These are phyloP conservation scores for Lampris incognitus DNA, from an alignment of 2,113 vertebrate species.

Conservation along the genomic window DNA sequence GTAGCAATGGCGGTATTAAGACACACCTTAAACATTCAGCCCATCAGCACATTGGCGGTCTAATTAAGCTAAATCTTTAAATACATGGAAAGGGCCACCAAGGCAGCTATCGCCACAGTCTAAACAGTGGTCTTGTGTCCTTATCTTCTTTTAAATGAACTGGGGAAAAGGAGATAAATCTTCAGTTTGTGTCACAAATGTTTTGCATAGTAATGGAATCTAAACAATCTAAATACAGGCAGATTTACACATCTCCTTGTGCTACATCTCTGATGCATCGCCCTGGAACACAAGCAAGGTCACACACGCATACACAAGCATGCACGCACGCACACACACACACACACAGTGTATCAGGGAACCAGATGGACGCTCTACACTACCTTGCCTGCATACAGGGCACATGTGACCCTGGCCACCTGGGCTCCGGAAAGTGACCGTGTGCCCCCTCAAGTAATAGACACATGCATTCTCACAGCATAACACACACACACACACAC, in stretches of 20 bases:
- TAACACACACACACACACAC: constrained; percentile 20
- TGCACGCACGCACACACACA: constrained; percentile 1
- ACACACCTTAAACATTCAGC: constrained; percentile 1
- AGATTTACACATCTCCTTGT: background rate
- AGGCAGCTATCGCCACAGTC: background rate
- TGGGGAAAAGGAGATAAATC: too few species aligned
- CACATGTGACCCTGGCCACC: constrained; percentile 70
- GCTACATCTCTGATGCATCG: constrained; percentile 4
- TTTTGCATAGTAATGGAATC: background rate
- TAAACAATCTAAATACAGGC: too few species aligned
- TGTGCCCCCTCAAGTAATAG: constrained; percentile 37
- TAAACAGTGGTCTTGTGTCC: constrained; percentile 31
- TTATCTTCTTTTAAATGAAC: background rate
- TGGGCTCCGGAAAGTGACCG: constrained; percentile 73
- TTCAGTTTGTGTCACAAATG: background rate
- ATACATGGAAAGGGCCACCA: background rate
- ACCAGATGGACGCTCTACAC: constrained; percentile 72
- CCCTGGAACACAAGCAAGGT: constrained; percentile 46
- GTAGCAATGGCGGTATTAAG: background rate
- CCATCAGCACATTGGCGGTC: constrained; percentile 5
- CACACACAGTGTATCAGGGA: constrained; percentile 35
- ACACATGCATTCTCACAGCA: background rate
- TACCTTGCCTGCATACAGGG: constrained; percentile 59
- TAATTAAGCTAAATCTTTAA: constrained; percentile 19
- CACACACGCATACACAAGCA: constrained; percentile 16